Evolutionary conservation across 53 echinoderm and acorn worm genomes (phyloP), one percentile per base, ranked within the genome.

Genomic region (Echinometra lucunter): DNA sequence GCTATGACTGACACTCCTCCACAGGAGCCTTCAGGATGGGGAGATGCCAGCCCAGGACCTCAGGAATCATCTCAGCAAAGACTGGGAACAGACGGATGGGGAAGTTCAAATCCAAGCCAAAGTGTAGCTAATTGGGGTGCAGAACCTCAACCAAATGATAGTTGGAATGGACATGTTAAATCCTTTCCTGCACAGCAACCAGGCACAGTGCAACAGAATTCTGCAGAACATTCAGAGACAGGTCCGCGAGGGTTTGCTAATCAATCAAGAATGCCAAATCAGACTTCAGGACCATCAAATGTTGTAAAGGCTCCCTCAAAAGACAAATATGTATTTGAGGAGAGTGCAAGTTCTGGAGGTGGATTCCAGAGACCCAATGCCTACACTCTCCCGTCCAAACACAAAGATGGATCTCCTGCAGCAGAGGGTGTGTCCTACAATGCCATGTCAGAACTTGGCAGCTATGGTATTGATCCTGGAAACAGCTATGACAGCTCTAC

Each of bases 341-440:
- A 91, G 66, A 75, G 55, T 74, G 37, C 75, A 35, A 60, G 75
- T 75, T 74, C 58, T 74, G 55, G 4, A 7, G 80, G 92, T 92
- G 81, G 80, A 3, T 92, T 78, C 57, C 32, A 18, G 28, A 32
- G 35, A 21, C 37, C 75, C 1, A 37, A n/a, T 55, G 57, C 37
- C 17, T 80, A 75, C 40, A 92, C 80, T 55, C 78, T 92, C 23
- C 94, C 94, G 7, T 58, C 83, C 25, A 82, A 85, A 45, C 83
- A 94, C 63, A 85, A 85, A 58, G 94, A 94, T 19, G 85, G 94
- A 10, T 94, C 94, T 58, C 82, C 82, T 23, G 94, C 94, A 25
- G 94, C 94, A 66, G 94, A 94, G 47, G 94, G 94, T 44, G 94
- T 94, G 12, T 94, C 94, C 37, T 94, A 94, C 94, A 94, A 47